Evolutionary conservation across 2,888 invertebrate species (phyloP).

Genomic region (Chesias legatella): DNA sequence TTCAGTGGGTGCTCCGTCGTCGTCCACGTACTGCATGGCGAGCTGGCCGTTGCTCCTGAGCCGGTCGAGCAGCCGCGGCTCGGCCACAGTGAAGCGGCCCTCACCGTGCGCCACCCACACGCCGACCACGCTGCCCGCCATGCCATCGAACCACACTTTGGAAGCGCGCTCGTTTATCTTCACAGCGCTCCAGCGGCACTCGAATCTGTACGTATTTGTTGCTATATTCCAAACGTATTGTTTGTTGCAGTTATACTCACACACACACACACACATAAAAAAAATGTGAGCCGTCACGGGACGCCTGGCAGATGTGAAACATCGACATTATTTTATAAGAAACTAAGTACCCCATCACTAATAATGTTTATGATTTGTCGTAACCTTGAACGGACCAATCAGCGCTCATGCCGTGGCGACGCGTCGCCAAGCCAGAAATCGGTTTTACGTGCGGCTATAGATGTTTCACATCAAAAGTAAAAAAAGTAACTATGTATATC

Average conservation of each 20-base stretch:
- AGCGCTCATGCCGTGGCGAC: too few relatives aligned
- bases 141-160: slow-evolving; percentile 93
- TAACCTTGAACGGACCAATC: too few relatives aligned
- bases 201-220: slow-evolving; percentile 69
- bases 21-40: slow-evolving; percentile 92
- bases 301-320: too few relatives aligned
- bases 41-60: slow-evolving; percentile 82
- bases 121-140: slow-evolving; percentile 93
- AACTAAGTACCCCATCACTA: too few relatives aligned
- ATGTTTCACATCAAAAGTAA: too few relatives aligned
- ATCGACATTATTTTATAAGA: too few relatives aligned
- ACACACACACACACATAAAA: too few relatives aligned
- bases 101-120: slow-evolving; percentile 99
- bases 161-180: slow-evolving; percentile 82
- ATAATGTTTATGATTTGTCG: too few relatives aligned
- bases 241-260: background rate
- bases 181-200: slow-evolving; percentile 89
- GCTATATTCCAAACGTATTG: background rate
- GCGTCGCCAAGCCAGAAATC: too few relatives aligned
- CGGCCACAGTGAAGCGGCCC: slow-evolving; percentile 86
- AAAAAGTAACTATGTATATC: too few relatives aligned
- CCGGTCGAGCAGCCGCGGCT: slow-evolving; percentile 63
- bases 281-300: too few relatives aligned
- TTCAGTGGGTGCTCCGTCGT: slow-evolving; percentile 86
- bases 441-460: too few relatives aligned